Evolutionary conservation across 2,113 vertebrate species (phyloP), one percentile per base, ranked within the genome.

Genomic region (Narcine bancroftii): DNA sequence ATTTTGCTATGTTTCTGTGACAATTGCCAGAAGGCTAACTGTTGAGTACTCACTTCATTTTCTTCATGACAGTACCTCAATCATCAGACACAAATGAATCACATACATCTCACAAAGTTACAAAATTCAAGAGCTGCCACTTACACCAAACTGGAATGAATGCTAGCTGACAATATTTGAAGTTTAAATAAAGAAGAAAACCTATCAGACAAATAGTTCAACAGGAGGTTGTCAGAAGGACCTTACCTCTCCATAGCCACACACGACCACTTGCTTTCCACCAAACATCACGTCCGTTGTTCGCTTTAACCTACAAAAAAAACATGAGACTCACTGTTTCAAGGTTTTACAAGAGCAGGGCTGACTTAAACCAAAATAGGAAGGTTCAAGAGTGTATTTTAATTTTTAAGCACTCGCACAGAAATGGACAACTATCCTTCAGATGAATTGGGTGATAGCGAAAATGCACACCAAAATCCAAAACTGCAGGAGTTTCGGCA

Each of bases 221-320:
- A 69, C 3, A 17, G 13, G 60, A 36, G 13, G 26, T 69, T 24
- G 24, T n/a, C 29, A 21, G 3, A 1, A 26, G 63, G 63, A 91
- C 87, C 42, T 98, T 95, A 99, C 99, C 97, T 99, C 99, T 95
- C 99, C 98, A 94, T 99, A 99, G 92, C 99, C 98, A 95, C 98
- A 99, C 93, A 99, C 98, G 93, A 99, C 97, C 93, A 99, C 97
- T 95, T 99, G 99, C 94, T 99, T 99, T 93, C 99, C 98, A 95
- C 99, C 99, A 95, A 99, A 99, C 99, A 99, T 99, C 93, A 99
- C 98, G 94, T 99, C 98, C 9, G 99, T 99, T 94, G 98, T 99
- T 95, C 98, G 97, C 96, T 99, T 99, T 95, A 99, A 96, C 93
- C 98, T 99, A 87, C 6, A 21, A 79, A 56, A 39, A 93, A 92